These are phyloP conservation scores for Hystrix brachyura DNA, from an alignment of 2,113 vertebrate genomes.

Conservation along the genomic window DNA sequence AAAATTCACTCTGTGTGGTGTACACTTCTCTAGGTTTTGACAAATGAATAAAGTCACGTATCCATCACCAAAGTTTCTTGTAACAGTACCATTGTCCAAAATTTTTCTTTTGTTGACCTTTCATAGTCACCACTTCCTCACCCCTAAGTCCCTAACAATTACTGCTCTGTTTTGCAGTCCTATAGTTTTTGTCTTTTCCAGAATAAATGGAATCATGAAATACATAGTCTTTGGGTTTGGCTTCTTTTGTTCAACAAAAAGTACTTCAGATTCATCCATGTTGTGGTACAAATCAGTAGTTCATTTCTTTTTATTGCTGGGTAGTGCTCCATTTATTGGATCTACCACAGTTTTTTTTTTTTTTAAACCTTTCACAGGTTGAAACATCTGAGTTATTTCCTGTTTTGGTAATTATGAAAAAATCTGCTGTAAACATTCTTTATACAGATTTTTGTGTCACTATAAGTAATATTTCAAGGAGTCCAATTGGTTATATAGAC, in stretches of 20 bases:
- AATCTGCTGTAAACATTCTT: conserved; percentile 2
- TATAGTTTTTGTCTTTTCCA: conserved; percentile 27
- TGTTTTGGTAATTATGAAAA: background rate
- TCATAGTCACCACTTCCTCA: background rate
- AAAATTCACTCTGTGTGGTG: background rate
- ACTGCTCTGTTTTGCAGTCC: background rate
- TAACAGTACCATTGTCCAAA: background rate
- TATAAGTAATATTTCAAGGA: conserved; percentile 13
- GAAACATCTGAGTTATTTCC: conserved; percentile 28
- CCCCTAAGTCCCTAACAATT: background rate
- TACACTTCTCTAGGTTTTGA: background rate
- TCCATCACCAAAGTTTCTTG: background rate
- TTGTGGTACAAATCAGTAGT: background rate
- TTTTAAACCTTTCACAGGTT: background rate
- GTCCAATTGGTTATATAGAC: background rate
- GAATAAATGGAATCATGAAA: background rate
- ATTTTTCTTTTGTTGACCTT: background rate
- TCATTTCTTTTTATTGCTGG: conserved; percentile 25
- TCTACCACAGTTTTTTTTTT: background rate
- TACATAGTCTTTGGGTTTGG: background rate
- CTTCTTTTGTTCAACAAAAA: conserved; percentile 37
- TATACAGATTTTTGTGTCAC: background rate
- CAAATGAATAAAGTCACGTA: background rate
- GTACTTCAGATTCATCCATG: background rate
- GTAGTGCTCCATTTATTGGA: background rate